Conservation (phyloP, 2,113 vertebrate genomes). For the Burhinus bistriatus region DNA sequence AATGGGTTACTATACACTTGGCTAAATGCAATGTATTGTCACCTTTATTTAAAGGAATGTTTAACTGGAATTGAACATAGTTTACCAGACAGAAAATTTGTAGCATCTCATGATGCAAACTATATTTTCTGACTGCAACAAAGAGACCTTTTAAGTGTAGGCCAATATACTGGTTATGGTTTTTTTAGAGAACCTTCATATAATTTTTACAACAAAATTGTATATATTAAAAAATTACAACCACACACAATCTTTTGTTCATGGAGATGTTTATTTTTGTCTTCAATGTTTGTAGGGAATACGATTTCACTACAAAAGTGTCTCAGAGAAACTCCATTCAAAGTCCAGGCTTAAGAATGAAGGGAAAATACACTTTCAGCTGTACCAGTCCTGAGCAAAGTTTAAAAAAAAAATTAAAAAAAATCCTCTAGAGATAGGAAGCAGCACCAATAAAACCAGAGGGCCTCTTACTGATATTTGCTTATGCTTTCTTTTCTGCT, state of each 20-base stretch:
- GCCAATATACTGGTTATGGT: background rate
- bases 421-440: slow-evolving; percentile 51
- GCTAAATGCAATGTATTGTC: background rate
- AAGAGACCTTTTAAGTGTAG: background rate
- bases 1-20: background rate
- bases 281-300: slow-evolving; percentile 61
- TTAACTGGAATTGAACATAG: background rate
- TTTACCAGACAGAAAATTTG: background rate
- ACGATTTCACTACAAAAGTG: slow-evolving; percentile 67
- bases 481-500: slow-evolving; percentile 45
- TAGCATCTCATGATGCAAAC: background rate
- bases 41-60: background rate
- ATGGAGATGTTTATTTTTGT: slow-evolving; percentile 63
- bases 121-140: background rate
- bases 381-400: slow-evolving; percentile 69
- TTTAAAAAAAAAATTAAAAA: slow-evolving; percentile 15
- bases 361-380: slow-evolving; percentile 67
- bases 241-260: slow-evolving; percentile 48
- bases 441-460: slow-evolving; percentile 63
- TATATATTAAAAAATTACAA: slow-evolving; percentile 36
- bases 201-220: background rate
- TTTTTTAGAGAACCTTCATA: background rate
- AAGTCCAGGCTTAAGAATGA: slow-evolving; percentile 65
- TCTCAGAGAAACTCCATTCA: slow-evolving; percentile 70
- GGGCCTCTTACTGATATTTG: slow-evolving; percentile 28